phyloP scores from a whole-genome alignment of 1,140 invertebrate genomes.

The Aphelinus atriplicis region DNA sequence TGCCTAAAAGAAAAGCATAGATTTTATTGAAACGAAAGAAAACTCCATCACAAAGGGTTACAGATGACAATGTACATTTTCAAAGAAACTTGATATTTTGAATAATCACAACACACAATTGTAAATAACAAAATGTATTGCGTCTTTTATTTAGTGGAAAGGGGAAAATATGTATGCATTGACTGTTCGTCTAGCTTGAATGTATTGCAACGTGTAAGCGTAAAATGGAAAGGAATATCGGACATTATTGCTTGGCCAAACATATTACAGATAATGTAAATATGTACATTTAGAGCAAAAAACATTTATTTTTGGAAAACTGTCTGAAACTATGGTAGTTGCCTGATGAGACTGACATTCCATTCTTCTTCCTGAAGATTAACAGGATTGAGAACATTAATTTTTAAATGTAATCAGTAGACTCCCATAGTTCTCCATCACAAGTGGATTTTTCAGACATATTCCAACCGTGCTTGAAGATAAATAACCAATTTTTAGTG shows the following conservation, averaged over 20 bases:
- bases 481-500: conserved; percentile 2
- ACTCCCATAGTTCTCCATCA: conserved; percentile 26
- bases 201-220: conserved; percentile 12
- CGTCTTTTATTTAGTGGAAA: conserved; percentile 14
- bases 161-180: conserved; percentile 18
- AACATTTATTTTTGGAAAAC: conserved; percentile 27
- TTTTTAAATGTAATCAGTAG: conserved; percentile 14
- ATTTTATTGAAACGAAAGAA: neutral
- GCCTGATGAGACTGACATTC: conserved; percentile 39
- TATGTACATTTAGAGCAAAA: conserved; percentile 49
- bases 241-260: conserved; percentile 29
- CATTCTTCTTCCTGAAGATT: conserved; percentile 22
- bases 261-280: conserved; percentile 48
- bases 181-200: conserved; percentile 8
- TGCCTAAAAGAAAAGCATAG: neutral
- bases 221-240: conserved; percentile 19
- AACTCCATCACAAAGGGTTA: conserved; percentile 10
- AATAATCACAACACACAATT: conserved; percentile 34
- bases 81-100: conserved; percentile 33
- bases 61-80: conserved; percentile 28
- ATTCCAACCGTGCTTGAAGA: conserved; percentile 16
- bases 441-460: conserved; percentile 22
- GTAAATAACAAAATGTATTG: conserved; percentile 33
- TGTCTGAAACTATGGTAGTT: conserved; percentile 32
- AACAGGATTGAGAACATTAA: conserved; percentile 1